phyloP scores from a whole-genome alignment of 1,140 invertebrate species.

The Magallana ariakensis region DNA sequence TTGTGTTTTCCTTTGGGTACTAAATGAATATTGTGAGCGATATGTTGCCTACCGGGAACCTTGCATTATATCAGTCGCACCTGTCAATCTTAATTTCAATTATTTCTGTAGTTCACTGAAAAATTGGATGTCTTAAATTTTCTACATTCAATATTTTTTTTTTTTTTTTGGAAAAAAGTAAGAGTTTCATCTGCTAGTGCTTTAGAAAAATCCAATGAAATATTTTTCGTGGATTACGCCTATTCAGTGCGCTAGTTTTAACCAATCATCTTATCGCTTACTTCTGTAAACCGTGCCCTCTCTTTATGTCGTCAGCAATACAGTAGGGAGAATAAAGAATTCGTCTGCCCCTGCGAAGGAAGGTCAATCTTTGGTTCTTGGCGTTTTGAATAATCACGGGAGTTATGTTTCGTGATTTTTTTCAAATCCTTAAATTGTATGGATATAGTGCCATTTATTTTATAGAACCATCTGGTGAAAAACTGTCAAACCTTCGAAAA shows the following conservation, averaged over 20 bases:
- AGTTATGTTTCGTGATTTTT: conserved; percentile 36
- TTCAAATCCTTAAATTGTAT: conserved; percentile 15
- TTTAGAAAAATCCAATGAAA: conserved; percentile 34
- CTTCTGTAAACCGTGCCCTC: conserved; percentile 30
- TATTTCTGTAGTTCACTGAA: too few species aligned
- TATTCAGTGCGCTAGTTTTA: conserved; percentile 32
- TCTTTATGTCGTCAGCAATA: conserved; percentile 30
- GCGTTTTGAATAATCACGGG: conserved; percentile 34
- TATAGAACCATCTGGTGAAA: conserved; percentile 16
- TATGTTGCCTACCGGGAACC: too few species aligned
- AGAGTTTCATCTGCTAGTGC: not conserved
- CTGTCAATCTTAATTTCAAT: too few species aligned
- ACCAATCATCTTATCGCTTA: conserved; percentile 30
- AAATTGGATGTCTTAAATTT: too few species aligned
- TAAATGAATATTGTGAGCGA: too few species aligned
- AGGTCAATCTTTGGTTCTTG: conserved; percentile 33
- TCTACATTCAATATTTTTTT: not conserved
- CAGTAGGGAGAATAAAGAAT: conserved; percentile 27
- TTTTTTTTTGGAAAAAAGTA: not conserved
- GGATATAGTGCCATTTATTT: conserved; percentile 26
- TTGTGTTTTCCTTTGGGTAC: too few species aligned
- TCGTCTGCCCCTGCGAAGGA: conserved; percentile 6
- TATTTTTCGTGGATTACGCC: conserved; percentile 18
- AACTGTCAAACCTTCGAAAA: not conserved
- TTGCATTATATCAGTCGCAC: too few species aligned